Percentiles rank a stretch among this genome's conserved stretches.
Evolutionary conservation across 1,140 invertebrate genomes (phyloP).

Genomic region (Eufriesea mexicana): DNA sequence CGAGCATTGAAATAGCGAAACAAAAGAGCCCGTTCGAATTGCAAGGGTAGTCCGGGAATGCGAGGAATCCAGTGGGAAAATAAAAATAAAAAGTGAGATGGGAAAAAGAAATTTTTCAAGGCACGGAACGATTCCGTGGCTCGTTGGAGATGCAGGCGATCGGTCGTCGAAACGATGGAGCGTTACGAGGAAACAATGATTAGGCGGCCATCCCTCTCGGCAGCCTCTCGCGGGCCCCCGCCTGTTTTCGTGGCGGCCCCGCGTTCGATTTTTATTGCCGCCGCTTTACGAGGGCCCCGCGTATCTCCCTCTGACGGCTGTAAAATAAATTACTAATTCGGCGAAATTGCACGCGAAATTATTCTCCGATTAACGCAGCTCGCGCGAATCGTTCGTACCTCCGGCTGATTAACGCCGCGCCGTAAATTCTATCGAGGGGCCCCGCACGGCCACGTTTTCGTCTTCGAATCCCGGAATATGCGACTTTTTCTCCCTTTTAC

Average conservation of each 20-base stretch:
- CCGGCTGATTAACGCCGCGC: conserved; percentile 17
- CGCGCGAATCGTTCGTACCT: conserved; percentile 34
- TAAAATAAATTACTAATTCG: conserved; percentile 51
- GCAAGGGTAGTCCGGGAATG: no score
- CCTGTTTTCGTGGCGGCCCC: background rate
- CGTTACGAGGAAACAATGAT: background rate
- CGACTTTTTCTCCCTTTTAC: background rate
- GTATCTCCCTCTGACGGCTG: conserved; percentile 20
- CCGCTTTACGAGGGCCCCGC: conserved; percentile 14
- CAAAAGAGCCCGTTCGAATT: no score
- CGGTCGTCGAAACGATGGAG: background rate
- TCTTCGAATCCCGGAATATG: background rate
- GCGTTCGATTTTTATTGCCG: conserved; percentile 24
- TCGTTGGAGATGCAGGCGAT: background rate
- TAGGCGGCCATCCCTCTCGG: background rate
- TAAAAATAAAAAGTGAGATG: no score
- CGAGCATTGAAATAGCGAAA: no score
- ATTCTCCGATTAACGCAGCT: conserved; percentile 33
- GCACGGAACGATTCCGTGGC: background rate
- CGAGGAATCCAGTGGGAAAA: no score
- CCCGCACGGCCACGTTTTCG: background rate
- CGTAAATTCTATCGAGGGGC: conserved; percentile 12
- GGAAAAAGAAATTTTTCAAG: no score
- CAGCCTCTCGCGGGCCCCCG: no score
- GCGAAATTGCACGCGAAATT: conserved; percentile 45